Conservation (phyloP, 2,113 vertebrate genomes). For the Willisornis vidua region DNA sequence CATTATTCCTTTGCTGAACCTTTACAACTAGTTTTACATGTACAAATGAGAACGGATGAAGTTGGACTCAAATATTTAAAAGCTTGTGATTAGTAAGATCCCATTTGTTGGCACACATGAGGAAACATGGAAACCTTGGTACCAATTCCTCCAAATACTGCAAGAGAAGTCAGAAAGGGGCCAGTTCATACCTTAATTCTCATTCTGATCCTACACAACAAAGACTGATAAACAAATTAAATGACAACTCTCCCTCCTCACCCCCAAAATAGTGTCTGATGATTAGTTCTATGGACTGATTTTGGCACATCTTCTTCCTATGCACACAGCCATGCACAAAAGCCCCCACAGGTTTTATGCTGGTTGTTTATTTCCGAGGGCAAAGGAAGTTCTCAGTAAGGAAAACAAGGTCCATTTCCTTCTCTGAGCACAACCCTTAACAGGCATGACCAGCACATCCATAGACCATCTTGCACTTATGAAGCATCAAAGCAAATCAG, state of each 20-base stretch:
- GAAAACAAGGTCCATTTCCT: background rate
- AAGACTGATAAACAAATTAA: background rate
- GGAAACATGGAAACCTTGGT: background rate
- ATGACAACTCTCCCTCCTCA: background rate
- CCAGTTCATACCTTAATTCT: background rate
- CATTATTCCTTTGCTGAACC: background rate
- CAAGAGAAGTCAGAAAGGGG: background rate
- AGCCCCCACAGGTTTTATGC: background rate
- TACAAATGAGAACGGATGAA: background rate
- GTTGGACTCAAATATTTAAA: background rate
- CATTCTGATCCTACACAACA: background rate
- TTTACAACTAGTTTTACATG: background rate
- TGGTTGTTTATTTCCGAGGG: background rate
- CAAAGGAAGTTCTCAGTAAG: background rate
- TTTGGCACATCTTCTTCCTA: background rate
- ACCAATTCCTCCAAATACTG: background rate
- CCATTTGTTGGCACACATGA: background rate
- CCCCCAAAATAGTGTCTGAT: accelerated
- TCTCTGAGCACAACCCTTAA: background rate
- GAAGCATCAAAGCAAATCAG: background rate
- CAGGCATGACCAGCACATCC: background rate
- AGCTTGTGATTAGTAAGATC: background rate
- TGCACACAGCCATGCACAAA: background rate
- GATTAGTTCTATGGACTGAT: background rate
- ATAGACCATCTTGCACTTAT: background rate